Evolutionary conservation across 2,113 vertebrate genomes (phyloP).

Genomic region (Osmerus eperlanus): DNA sequence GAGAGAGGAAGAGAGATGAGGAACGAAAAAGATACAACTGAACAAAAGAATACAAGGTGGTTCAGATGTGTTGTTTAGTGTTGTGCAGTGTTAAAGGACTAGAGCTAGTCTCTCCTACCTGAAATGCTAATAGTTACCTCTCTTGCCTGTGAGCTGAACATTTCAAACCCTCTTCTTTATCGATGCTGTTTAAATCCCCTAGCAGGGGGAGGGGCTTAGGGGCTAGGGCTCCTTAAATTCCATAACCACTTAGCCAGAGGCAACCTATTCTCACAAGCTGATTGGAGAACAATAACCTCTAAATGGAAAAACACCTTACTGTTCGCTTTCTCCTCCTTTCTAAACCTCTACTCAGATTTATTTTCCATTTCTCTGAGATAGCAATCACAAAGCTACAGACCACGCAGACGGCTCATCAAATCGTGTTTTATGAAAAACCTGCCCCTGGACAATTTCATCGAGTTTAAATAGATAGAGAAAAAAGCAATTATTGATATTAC

Average conservation of each 20-base stretch:
- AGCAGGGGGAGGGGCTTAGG: constrained; percentile 38
- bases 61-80: too few species aligned
- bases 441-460: constrained; percentile 36
- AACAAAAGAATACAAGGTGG: too few species aligned
- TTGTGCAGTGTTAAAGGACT: too few species aligned
- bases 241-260: constrained; percentile 36
- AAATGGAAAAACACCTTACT: constrained; percentile 25
- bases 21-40: too few species aligned
- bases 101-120: constrained; percentile 2
- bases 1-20: not conserved
- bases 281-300: constrained; percentile 41
- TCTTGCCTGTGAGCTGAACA: constrained; percentile 28
- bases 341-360: constrained; percentile 36
- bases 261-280: constrained; percentile 39
- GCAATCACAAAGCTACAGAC: constrained; percentile 48
- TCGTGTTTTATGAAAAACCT: constrained; percentile 46
- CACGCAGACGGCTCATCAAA: constrained; percentile 50
- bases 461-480: constrained; percentile 34
- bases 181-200: constrained; percentile 31
- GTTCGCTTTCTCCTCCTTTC: constrained; percentile 38
- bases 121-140: constrained; percentile 40
- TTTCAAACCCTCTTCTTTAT: constrained; percentile 38
- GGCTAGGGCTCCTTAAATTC: constrained; percentile 29
- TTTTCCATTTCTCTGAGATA: constrained; percentile 49
- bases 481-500: constrained; percentile 58